phyloP scores from a whole-genome alignment of 2,888 invertebrate genomes.

The Melolontha melolontha region DNA sequence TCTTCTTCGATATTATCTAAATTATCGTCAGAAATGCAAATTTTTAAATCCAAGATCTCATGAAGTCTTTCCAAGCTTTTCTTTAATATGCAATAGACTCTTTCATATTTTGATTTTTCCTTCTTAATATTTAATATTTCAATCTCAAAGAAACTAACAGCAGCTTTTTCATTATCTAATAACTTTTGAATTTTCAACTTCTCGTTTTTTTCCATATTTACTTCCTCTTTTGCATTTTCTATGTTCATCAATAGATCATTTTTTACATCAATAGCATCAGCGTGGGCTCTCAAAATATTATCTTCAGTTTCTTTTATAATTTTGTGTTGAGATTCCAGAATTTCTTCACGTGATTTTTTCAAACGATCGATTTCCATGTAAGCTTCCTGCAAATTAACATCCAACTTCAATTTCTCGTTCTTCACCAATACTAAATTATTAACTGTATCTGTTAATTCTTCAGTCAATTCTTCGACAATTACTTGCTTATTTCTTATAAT shows the following conservation, averaged over 20 bases:
- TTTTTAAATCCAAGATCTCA: conserved; percentile 36
- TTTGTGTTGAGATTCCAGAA: conserved; percentile 54
- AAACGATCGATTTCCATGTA: conserved; percentile 52
- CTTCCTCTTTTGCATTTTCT: conserved; percentile 51
- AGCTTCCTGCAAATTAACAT: conserved; percentile 39
- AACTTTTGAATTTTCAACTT: conserved; percentile 42
- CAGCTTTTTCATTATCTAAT: conserved; percentile 44
- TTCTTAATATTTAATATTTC: conserved; percentile 43
- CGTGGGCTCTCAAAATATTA: conserved; percentile 54
- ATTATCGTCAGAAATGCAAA: not conserved
- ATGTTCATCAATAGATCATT: conserved; percentile 52
- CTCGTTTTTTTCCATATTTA: conserved; percentile 41
- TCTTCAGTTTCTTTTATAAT: conserved; percentile 56
- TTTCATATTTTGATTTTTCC: conserved; percentile 44
- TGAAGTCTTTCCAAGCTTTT: conserved; percentile 28
- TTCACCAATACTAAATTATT: conserved; percentile 41
- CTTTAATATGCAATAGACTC: conserved; percentile 27
- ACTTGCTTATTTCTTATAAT: conserved; percentile 11
- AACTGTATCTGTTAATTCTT: conserved; percentile 42
- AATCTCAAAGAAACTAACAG: conserved; percentile 47
- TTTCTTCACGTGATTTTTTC: conserved; percentile 54
- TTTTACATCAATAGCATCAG: conserved; percentile 53
- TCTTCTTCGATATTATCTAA: conserved; percentile 35
- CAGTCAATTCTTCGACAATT: conserved; percentile 20
- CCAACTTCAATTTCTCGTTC: conserved; percentile 45